Evolutionary conservation across 2,797 vertebrate species (phyloP).

Genomic region (Enteromius mattozi): DNA sequence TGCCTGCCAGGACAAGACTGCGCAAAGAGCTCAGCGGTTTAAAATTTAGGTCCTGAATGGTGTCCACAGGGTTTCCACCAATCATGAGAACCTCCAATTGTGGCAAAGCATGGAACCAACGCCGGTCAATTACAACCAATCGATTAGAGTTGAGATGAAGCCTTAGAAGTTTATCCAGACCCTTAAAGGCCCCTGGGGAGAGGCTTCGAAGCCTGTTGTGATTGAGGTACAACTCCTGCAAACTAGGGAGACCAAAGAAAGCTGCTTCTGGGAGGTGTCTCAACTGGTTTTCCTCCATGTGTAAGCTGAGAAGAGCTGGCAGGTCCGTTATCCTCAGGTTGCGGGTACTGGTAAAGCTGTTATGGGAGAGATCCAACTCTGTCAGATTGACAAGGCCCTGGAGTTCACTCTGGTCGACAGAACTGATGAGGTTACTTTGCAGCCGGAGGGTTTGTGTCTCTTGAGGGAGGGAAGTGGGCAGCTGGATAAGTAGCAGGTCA

Average conservation of each 20-base stretch:
- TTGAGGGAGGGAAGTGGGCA: conserved; percentile 82
- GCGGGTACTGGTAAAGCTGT: conserved; percentile 83
- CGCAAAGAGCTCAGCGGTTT: conserved; percentile 85
- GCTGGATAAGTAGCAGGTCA: conserved; percentile 85
- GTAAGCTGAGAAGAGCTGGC: conserved; percentile 88
- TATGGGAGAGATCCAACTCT: conserved; percentile 95
- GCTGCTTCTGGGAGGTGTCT: conserved; percentile 84
- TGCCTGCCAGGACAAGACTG: conserved; percentile 93
- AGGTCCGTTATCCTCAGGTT: conserved; percentile 80
- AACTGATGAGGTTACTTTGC: conserved; percentile 91
- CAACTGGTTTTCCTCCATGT: conserved; percentile 95
- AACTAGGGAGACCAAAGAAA: conserved; percentile 84
- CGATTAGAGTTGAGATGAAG: conserved; percentile 96
- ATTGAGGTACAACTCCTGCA: conserved; percentile 96
- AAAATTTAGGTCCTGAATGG: conserved; percentile 89
- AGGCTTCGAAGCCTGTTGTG: conserved; percentile 91
- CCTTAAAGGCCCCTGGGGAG: conserved; percentile 85
- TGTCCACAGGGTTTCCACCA: conserved; percentile 92
- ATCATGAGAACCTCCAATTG: conserved; percentile 95
- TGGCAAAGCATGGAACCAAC: conserved; percentile 90
- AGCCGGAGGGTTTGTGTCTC: conserved; percentile 92
- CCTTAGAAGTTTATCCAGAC: conserved; percentile 85
- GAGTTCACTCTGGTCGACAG: conserved; percentile 81
- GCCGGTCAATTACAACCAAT: conserved; percentile 84
- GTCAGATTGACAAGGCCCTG: conserved; percentile 88